Conservation (phyloP, 1,140 invertebrate species). For the Chrysopa pallens region DNA sequence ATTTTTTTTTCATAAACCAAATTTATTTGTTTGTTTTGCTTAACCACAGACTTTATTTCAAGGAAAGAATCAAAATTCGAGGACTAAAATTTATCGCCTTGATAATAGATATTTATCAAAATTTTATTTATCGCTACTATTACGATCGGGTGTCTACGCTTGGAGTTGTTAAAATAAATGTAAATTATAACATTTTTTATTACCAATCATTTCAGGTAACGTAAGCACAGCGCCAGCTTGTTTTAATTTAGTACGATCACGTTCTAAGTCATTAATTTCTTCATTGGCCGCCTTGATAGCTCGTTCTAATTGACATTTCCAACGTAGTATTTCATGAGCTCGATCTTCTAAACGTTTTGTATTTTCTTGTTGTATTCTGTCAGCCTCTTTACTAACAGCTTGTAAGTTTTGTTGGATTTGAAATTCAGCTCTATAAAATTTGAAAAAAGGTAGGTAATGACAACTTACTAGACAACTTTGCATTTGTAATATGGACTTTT, state of each 20-base stretch:
- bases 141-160: too few relatives aligned
- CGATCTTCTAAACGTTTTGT: slow-evolving; percentile 38
- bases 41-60: too few relatives aligned
- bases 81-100: too few relatives aligned
- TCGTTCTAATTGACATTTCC: slow-evolving; percentile 48
- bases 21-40: too few relatives aligned
- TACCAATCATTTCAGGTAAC: slow-evolving; percentile 42
- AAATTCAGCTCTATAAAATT: slow-evolving; percentile 19
- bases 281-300: slow-evolving; percentile 41
- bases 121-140: too few relatives aligned
- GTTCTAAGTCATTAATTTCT: slow-evolving; percentile 44
- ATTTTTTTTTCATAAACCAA: too few relatives aligned
- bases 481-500: too few relatives aligned
- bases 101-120: too few relatives aligned
- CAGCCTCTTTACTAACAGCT: slow-evolving; percentile 35
- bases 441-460: not conserved
- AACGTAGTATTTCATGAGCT: slow-evolving; percentile 39
- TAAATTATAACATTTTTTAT: too few relatives aligned
- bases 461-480: too few relatives aligned
- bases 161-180: too few relatives aligned
- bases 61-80: too few relatives aligned
- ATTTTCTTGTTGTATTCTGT: slow-evolving; percentile 44
- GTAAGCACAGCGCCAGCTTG: slow-evolving; percentile 40
- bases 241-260: slow-evolving; percentile 39
- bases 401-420: slow-evolving; percentile 36